These are phyloP conservation scores for Labeo catla DNA, from an alignment of 2,113 vertebrate genomes.

Conservation along the genomic window DNA sequence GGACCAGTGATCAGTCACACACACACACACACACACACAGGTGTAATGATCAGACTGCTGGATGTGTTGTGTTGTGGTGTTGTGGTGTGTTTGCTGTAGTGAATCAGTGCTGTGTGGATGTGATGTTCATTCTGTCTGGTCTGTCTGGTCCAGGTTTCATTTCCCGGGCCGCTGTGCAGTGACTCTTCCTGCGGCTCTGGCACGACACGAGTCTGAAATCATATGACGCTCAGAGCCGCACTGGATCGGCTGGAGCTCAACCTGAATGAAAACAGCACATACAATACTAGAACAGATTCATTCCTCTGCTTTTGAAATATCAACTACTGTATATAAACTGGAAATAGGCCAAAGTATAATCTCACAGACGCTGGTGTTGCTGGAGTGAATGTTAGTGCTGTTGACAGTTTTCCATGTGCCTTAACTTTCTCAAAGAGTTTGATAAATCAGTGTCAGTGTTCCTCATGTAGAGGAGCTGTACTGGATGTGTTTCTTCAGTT, in stretches of 20 bases:
- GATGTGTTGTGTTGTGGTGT: neutral
- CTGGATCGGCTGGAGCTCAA: conserved; percentile 8
- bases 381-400: neutral
- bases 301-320: neutral
- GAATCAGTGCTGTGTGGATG: too few relatives aligned
- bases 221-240: conserved; percentile 53
- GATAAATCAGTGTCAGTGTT: neutral
- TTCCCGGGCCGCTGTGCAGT: conserved; percentile 89
- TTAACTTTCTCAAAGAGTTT: neutral
- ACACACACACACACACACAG: too few relatives aligned
- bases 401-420: neutral
- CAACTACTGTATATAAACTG: neutral
- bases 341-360: neutral
- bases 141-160: conserved; percentile 79
- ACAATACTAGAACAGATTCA: neutral
- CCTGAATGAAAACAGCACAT: neutral
- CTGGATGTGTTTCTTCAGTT: neutral
- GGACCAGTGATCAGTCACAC: neutral
- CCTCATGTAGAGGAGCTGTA: too few relatives aligned
- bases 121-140: neutral
- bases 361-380: neutral
- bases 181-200: conserved; percentile 87
- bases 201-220: conserved; percentile 80
- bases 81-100: too few relatives aligned
- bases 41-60: neutral